Evolutionary conservation across 2,888 invertebrate species (phyloP), one percentile per base, ranked within the genome.

Genomic region (Pyrochroa serraticornis): DNA sequence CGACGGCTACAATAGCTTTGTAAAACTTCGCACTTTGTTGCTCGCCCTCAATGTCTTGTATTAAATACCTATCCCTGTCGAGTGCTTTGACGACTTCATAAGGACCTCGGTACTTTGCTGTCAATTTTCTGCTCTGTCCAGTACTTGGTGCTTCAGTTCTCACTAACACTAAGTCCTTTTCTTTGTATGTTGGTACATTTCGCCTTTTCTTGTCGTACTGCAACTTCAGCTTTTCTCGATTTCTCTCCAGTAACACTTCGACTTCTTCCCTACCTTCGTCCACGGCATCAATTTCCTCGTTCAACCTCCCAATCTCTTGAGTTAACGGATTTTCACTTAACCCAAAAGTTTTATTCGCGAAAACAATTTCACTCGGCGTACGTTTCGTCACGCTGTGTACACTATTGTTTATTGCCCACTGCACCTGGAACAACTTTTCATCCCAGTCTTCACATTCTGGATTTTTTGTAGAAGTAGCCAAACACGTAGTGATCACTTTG

Each of bases 11-110:
- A 12, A 58, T 50, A 22, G 44, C 57, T 39, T 59, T 50, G 38
- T 54, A 61, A 1, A 49, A 36, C 42, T 39, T 42, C n/a, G 35
- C 14, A 41, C 59, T 61, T 22, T 22, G 22, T 8, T 60, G 43
- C 32, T 62, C 60, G 7, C 56, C 56, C 32, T 62, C 56, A 10
- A 62, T 59, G n/a, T 59, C 59, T 34, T 61, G 41, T 7, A 62
- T 35, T 34, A 63, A 30, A 38, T 57, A 63, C 34, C 60, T 12
- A 39, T 62, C 60, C 8, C 49, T 60, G 10, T 48, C 53, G 10
- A 63, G 37, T 13, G 34, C 49, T 34, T 60, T 63, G 2, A 57
- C 57, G n/a, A 58, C 46, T 36, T 60, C 62, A 32, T 63, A 63
- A 2, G 58, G 57, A 6, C 62, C 62, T 7, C 50, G 32, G 45